Percentiles rank a stretch among this genome's conserved stretches.
phyloP scores from a whole-genome alignment of 2,797 vertebrate genomes.

The Lepus townsendii region DNA sequence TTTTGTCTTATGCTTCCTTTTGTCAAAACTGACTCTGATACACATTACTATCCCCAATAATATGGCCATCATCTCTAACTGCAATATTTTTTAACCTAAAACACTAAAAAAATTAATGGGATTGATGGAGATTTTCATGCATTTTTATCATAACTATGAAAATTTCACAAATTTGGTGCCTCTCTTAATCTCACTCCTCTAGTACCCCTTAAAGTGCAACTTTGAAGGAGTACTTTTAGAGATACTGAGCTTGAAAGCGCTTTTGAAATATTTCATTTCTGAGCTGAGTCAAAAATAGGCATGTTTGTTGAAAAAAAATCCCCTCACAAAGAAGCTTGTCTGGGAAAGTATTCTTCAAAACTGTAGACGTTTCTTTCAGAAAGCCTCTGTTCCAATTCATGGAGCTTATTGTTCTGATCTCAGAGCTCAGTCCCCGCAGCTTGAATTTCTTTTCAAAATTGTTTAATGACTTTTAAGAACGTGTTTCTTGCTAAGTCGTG shows the following conservation, averaged over 20 bases:
- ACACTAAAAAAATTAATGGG: conserved; percentile 10
- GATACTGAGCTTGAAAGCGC: conserved; percentile 73
- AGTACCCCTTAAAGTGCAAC: conserved; percentile 37
- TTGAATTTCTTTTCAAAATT: conserved; percentile 81
- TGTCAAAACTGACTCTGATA: conserved; percentile 55
- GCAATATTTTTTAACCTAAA: conserved; percentile 39
- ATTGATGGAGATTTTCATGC: background rate
- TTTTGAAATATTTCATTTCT: conserved; percentile 83
- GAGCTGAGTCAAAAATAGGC: conserved; percentile 78
- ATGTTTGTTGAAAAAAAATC: conserved; percentile 79
- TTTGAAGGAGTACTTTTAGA: conserved; percentile 77
- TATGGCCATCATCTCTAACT: background rate
- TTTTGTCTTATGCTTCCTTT: conserved; percentile 12
- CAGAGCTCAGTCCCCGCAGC: conserved; percentile 58
- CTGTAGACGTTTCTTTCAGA: conserved; percentile 76
- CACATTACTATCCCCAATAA: background rate
- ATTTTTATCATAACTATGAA: conserved; percentile 1
- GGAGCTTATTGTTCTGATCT: conserved; percentile 78
- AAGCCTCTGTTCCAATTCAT: conserved; percentile 76
- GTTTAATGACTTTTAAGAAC: conserved; percentile 81
- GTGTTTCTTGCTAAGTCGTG: conserved; percentile 73
- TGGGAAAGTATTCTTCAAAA: conserved; percentile 82
- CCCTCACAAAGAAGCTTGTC: conserved; percentile 80
- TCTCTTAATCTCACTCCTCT: conserved; percentile 58
- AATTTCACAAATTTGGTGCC: conserved; percentile 34